phyloP scores from a whole-genome alignment of 2,888 invertebrate genomes.

The Eueremaeus valkanovi region DNA sequence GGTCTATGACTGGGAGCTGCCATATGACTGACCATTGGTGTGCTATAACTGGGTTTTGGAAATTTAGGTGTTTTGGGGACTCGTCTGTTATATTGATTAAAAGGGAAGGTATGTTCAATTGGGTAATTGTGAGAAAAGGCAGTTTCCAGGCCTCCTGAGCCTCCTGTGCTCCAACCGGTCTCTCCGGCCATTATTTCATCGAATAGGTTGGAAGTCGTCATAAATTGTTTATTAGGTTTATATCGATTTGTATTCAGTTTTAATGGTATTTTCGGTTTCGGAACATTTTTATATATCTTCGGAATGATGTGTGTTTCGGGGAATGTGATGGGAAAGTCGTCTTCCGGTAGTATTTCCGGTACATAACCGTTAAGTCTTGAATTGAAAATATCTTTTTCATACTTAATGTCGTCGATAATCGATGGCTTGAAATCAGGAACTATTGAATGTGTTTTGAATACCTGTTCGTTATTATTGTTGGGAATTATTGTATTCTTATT shows the following conservation, averaged over 20 bases:
- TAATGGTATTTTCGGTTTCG: neutral
- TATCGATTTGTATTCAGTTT: neutral
- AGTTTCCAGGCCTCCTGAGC: neutral
- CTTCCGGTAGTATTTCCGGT: neutral
- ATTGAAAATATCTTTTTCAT: neutral
- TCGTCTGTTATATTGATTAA: too few relatives aligned
- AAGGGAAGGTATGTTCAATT: too few relatives aligned
- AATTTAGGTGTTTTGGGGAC: neutral
- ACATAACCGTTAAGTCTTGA: neutral
- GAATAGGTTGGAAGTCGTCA: neutral
- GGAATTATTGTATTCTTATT: neutral
- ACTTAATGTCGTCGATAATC: neutral
- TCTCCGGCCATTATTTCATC: slow-evolving; percentile 11
- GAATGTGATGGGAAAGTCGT: neutral
- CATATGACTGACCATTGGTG: neutral
- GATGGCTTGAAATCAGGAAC: neutral
- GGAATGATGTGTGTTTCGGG: neutral
- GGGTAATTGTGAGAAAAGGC: slow-evolving; percentile 3
- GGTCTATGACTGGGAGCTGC: neutral
- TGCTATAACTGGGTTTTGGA: neutral
- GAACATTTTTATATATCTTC: neutral
- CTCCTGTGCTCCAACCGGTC: slow-evolving; percentile 12
- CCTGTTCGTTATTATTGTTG: neutral
- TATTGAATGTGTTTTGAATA: neutral
- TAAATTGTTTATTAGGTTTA: neutral